Conservation (phyloP, 2,113 vertebrate species). For the Ursus arctos region DNA sequence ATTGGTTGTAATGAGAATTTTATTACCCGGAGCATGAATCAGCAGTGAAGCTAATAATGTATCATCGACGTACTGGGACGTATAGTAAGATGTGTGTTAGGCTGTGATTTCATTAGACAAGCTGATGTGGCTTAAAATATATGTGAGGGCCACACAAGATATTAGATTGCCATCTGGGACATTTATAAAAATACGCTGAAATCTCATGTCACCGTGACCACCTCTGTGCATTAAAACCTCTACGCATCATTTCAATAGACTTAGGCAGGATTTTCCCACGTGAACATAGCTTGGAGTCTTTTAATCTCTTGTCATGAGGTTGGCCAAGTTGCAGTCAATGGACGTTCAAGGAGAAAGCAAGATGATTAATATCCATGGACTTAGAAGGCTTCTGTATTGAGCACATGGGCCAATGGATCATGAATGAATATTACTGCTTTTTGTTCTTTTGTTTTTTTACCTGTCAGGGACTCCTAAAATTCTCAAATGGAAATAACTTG, state of each 20-base stretch:
- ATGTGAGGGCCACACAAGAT: neutral
- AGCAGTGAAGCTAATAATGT: rapidly evolving
- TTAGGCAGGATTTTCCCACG: neutral
- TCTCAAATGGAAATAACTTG: neutral
- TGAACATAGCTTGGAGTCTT: neutral
- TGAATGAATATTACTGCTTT: neutral
- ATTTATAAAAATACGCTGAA: neutral
- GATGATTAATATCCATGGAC: neutral
- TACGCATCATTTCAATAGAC: rapidly evolving
- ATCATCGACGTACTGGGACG: rapidly evolving
- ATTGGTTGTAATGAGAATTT: neutral
- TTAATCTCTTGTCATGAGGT: neutral
- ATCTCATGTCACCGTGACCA: rapidly evolving
- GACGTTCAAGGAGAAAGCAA: neutral
- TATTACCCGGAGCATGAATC: neutral
- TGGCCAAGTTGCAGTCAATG: neutral
- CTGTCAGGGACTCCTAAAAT: neutral
- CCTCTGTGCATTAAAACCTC: neutral
- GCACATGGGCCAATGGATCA: neutral
- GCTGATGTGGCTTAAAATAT: neutral
- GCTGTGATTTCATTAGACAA: neutral
- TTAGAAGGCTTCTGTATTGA: no score
- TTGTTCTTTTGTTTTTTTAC: neutral
- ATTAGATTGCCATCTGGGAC: rapidly evolving
- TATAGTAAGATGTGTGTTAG: neutral